These are phyloP conservation scores for Agelaius tricolor DNA, from an alignment of 2,113 vertebrate species.

Conservation along the genomic window DNA sequence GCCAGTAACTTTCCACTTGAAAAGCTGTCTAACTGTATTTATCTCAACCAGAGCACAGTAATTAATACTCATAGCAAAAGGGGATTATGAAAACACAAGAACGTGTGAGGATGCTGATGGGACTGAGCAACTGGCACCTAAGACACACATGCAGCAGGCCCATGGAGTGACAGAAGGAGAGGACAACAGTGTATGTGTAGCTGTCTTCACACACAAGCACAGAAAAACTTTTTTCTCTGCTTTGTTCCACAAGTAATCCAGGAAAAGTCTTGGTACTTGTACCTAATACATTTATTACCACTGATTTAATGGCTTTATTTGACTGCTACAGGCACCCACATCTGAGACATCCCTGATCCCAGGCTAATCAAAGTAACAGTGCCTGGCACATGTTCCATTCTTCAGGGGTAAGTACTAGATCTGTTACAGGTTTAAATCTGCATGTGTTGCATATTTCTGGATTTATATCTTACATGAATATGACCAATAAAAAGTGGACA, in stretches of 20 bases:
- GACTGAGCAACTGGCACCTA: neutral
- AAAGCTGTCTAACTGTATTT: neutral
- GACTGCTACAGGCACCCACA: neutral
- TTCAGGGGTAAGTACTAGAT: neutral
- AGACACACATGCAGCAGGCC: neutral
- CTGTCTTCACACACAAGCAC: neutral
- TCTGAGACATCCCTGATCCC: neutral
- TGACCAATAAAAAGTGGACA: conserved; percentile 1
- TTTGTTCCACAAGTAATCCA: neutral
- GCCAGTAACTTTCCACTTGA: neutral
- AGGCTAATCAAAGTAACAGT: neutral
- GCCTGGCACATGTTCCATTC: neutral
- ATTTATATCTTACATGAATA: conserved; percentile 10
- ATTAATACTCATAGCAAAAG: neutral
- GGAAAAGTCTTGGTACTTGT: neutral
- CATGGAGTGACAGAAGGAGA: neutral
- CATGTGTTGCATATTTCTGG: neutral
- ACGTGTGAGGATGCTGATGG: neutral
- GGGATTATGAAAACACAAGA: neutral
- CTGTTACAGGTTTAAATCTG: neutral
- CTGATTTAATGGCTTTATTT: neutral
- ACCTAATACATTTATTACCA: neutral
- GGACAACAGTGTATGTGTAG: neutral
- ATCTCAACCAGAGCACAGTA: neutral
- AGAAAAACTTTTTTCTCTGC: neutral